Percentiles rank a stretch among this genome's conserved stretches.
Evolutionary conservation across 2,797 vertebrate species (phyloP).

Genomic region (Ctenochaetus hawaiiensis): DNA sequence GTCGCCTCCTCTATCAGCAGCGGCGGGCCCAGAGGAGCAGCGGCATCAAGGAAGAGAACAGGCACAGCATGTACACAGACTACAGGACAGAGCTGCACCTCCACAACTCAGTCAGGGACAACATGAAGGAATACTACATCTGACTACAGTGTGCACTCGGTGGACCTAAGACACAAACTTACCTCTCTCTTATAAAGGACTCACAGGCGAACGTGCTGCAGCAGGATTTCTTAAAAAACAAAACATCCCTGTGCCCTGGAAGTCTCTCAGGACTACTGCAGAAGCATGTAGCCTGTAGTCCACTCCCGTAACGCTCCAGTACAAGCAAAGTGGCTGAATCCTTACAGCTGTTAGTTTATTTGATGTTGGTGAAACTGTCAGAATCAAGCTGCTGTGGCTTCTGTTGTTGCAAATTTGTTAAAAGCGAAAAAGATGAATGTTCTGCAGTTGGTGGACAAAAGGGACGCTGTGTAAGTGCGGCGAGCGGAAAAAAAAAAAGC

Average conservation of each 20-base stretch:
- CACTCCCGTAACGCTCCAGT: conserved; percentile 45
- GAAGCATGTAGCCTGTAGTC: conserved; percentile 44
- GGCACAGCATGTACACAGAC: conserved; percentile 87
- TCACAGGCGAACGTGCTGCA: conserved; percentile 43
- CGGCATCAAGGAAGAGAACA: conserved; percentile 88
- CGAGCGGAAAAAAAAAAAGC: not conserved
- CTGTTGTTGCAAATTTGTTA: conserved; percentile 61
- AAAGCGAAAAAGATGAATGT: conserved; percentile 53
- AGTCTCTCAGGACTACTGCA: conserved; percentile 47
- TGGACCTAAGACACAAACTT: conserved; percentile 48
- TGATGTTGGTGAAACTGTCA: conserved; percentile 73
- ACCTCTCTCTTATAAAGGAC: conserved; percentile 61
- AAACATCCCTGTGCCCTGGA: conserved; percentile 47
- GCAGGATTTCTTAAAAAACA: conserved; percentile 39
- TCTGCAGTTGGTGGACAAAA: not conserved
- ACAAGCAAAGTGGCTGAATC: conserved; percentile 59
- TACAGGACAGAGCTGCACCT: conserved; percentile 90
- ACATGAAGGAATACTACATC: conserved; percentile 97
- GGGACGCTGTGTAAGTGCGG: no score
- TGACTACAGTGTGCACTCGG: conserved; percentile 73
- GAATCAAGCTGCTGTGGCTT: conserved; percentile 71
- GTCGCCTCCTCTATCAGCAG: conserved; percentile 92
- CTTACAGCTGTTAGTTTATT: conserved; percentile 66
- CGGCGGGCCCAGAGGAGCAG: conserved; percentile 86
- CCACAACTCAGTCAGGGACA: conserved; percentile 92